Conservation (phyloP, 2,888 invertebrate species). For the Zele albiditarsus region DNA sequence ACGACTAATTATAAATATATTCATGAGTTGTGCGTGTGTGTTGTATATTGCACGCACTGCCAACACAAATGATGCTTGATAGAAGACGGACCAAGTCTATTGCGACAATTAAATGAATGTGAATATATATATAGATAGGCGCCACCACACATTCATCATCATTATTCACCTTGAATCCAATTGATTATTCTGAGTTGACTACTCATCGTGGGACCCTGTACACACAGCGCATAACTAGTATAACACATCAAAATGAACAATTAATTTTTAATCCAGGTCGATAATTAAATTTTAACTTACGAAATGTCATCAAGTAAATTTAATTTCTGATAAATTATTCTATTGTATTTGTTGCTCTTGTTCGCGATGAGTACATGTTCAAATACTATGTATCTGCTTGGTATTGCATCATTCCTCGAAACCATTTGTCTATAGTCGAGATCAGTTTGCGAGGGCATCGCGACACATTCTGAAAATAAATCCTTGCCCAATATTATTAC, state of each 20-base stretch:
- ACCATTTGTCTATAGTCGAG: neutral
- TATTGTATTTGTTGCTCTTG: neutral
- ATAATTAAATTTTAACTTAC: neutral
- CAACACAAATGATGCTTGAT: neutral
- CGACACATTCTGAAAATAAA: constrained; percentile 24
- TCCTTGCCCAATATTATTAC: constrained; percentile 9
- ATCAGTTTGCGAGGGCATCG: constrained; percentile 4
- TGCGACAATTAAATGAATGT: constrained; percentile 11
- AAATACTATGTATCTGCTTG: neutral
- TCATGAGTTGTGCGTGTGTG: neutral
- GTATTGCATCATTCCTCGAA: constrained; percentile 3
- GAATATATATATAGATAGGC: neutral
- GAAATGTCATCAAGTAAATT: neutral
- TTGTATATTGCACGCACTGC: neutral
- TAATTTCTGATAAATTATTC: neutral
- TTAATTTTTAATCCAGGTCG: neutral
- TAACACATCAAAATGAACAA: too few species aligned
- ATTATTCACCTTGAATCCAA: constrained; percentile 34
- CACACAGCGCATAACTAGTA: neutral
- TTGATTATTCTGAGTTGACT: constrained; percentile 18
- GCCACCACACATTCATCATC: neutral
- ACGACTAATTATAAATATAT: constrained; percentile 14
- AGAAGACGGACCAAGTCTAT: neutral
- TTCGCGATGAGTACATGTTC: neutral
- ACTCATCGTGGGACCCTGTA: neutral